Conservation (phyloP, 2,888 invertebrate species). For the Argyresthia goedartella region DNA sequence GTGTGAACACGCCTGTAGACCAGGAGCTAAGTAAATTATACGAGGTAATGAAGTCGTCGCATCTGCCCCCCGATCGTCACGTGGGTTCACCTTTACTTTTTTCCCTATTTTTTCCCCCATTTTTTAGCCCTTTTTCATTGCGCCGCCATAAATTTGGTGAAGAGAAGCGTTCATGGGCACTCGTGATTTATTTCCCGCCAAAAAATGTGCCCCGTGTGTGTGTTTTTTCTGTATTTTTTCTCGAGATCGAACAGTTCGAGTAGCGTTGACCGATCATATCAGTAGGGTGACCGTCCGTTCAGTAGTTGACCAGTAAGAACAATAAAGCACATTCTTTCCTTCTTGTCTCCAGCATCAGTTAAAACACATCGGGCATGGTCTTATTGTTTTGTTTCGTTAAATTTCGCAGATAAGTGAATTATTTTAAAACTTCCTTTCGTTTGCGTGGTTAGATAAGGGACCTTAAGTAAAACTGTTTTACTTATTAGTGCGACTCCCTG, state of each 20-base stretch:
- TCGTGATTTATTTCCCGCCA: conserved; percentile 68
- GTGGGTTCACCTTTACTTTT: conserved; percentile 28
- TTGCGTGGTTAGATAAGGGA: no score
- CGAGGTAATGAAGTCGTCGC: conserved; percentile 56
- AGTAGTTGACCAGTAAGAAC: conserved; percentile 53
- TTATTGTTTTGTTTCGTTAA: neutral
- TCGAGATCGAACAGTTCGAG: conserved; percentile 58
- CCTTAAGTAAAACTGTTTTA: no score
- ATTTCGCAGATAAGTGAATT: neutral
- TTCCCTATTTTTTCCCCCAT: conserved; percentile 37
- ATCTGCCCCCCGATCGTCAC: conserved; percentile 50
- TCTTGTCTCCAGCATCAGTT: conserved; percentile 17
- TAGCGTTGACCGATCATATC: conserved; percentile 61
- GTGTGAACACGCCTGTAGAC: no score
- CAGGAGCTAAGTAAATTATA: conserved; percentile 63
- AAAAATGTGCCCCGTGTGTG: conserved; percentile 56
- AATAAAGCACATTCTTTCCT: conserved; percentile 35
- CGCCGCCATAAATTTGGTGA: conserved; percentile 63
- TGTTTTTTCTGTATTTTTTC: conserved; percentile 25
- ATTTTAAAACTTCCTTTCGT: neutral
- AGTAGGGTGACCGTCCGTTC: conserved; percentile 56
- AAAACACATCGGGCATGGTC: neutral
- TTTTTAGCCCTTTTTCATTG: conserved; percentile 26
- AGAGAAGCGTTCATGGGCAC: conserved; percentile 42
- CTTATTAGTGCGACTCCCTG: no score